These are phyloP conservation scores for Oryctolagus cuniculus DNA, from an alignment of 2,113 vertebrate genomes.

Conservation along the genomic window mOryCun1.1 NC_091441.1:99301501-99302000, in stretches of 20 bases:
- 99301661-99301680: slow-evolving; percentile 20
- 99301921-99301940: slow-evolving; percentile 60
- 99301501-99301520: neutral
- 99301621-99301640: neutral
- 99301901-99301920: slow-evolving; percentile 28
- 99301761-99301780: neutral
- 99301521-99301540: slow-evolving; percentile 40
- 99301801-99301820: neutral
- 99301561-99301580: neutral
- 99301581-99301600: neutral
- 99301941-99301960: neutral
- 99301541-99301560: neutral
- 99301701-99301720: neutral
- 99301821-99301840: neutral
- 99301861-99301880: slow-evolving; percentile 57
- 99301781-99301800: slow-evolving; percentile 42
- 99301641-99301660: neutral
- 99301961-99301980: neutral
- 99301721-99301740: neutral
- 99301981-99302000: slow-evolving; percentile 33
- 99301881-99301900: slow-evolving; percentile 40
- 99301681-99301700: neutral
- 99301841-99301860: slow-evolving; percentile 31
- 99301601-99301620: neutral
- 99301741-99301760: neutral